Conservation (phyloP, 2,888 invertebrate species). For the Chymomyza procnemis region DNA sequence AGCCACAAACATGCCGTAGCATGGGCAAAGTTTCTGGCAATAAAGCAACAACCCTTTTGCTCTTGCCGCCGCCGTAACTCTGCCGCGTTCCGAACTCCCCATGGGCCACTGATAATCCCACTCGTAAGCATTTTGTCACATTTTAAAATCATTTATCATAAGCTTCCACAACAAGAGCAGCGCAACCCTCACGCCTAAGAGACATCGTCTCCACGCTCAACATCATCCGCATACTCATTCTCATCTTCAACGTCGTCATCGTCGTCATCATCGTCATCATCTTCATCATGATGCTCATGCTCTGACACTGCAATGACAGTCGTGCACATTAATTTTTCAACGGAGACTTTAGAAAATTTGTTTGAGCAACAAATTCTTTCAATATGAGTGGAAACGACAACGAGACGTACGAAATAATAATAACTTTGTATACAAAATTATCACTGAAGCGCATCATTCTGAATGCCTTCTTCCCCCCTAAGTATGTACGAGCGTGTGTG, state of each 20-base stretch:
- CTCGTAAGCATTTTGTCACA: constrained; percentile 75
- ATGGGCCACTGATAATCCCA: constrained; percentile 59
- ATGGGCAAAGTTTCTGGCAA: not conserved
- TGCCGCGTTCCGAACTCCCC: not conserved
- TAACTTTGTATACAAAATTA: constrained; percentile 49
- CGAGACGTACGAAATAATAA: constrained; percentile 40
- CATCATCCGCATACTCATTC: not conserved
- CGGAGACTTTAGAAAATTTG: constrained; percentile 67
- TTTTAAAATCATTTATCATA: constrained; percentile 76
- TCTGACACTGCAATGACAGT: constrained; percentile 67
- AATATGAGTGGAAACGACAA: constrained; percentile 26
- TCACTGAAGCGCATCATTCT: constrained; percentile 31
- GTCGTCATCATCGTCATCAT: not conserved
- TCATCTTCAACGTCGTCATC: not conserved
- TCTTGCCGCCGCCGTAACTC: not conserved
- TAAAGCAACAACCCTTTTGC: not conserved
- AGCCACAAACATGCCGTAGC: not conserved
- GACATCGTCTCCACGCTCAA: not conserved
- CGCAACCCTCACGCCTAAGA: constrained; percentile 49
- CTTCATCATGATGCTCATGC: constrained; percentile 18
- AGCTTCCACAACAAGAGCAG: constrained; percentile 58
- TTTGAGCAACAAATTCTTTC: constrained; percentile 54
- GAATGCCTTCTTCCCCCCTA: not conserved
- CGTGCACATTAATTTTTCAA: constrained; percentile 69
- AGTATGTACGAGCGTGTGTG: not conserved